Conservation (phyloP, 2,113 vertebrate species). For the Capreolus pygargus region DNA sequence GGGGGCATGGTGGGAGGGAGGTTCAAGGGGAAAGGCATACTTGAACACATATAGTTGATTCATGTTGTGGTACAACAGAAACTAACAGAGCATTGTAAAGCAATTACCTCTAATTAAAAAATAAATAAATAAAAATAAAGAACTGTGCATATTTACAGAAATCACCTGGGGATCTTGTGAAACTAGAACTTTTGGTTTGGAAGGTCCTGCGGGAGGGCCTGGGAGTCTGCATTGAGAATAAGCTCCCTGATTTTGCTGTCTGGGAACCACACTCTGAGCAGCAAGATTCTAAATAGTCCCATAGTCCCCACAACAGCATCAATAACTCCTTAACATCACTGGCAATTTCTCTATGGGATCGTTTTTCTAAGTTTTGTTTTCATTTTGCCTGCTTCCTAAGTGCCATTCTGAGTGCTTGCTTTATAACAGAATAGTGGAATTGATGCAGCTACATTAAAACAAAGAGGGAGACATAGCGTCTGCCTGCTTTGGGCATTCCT, state of each 20-base stretch:
- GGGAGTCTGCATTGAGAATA: neutral
- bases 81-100: neutral
- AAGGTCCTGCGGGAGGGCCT: neutral
- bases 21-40: neutral
- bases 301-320: neutral
- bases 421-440: constrained; percentile 7
- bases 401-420: neutral
- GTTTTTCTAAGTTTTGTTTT: neutral
- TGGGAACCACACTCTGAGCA: neutral
- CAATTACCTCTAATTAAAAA: neutral
- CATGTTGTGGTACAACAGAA: neutral
- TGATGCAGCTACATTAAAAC: constrained; percentile 5
- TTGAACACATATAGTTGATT: too few species aligned
- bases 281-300: neutral
- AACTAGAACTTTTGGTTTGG: neutral
- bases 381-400: neutral
- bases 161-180: neutral
- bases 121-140: neutral
- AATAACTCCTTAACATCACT: neutral
- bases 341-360: neutral
- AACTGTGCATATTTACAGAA: neutral
- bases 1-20: neutral
- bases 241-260: neutral
- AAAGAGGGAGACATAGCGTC: constrained; percentile 37
- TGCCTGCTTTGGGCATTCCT: constrained; percentile 29